phyloP scores from a whole-genome alignment of 2,113 vertebrate species.

The Mirounga angustirostris region DNA sequence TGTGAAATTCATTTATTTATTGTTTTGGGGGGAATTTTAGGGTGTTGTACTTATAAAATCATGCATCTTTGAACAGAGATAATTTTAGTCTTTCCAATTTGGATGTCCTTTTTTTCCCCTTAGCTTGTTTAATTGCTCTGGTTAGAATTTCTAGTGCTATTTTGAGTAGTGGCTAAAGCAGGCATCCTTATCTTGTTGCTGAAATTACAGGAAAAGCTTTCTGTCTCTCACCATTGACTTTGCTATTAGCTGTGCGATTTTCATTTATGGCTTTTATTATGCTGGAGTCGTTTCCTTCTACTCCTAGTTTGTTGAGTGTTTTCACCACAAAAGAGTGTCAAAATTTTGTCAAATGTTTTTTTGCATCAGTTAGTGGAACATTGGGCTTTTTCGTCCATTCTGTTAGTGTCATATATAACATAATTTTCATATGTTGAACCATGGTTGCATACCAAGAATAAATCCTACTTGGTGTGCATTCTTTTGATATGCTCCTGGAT shows the following conservation, averaged over 20 bases:
- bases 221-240: not conserved
- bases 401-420: not conserved
- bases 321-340: not conserved
- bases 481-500: not conserved
- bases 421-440: not conserved
- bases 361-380: not conserved
- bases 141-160: not conserved
- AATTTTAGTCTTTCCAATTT: not conserved
- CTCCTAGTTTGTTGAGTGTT: not conserved
- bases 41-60: not conserved
- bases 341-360: not conserved
- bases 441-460: not conserved
- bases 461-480: not conserved
- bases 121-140: not conserved
- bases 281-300: not conserved
- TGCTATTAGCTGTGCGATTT: not conserved
- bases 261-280: not conserved
- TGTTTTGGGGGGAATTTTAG: not conserved
- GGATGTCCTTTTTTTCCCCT: not conserved
- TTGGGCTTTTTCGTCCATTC: not conserved
- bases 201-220: not conserved
- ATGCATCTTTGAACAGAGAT: not conserved
- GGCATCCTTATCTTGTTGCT: not conserved
- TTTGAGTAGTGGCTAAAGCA: not conserved
- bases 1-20: not conserved